These are phyloP conservation scores for Megaceryle maxima DNA, from an alignment of 2,113 vertebrate genomes.

Conservation along the genomic window DNA sequence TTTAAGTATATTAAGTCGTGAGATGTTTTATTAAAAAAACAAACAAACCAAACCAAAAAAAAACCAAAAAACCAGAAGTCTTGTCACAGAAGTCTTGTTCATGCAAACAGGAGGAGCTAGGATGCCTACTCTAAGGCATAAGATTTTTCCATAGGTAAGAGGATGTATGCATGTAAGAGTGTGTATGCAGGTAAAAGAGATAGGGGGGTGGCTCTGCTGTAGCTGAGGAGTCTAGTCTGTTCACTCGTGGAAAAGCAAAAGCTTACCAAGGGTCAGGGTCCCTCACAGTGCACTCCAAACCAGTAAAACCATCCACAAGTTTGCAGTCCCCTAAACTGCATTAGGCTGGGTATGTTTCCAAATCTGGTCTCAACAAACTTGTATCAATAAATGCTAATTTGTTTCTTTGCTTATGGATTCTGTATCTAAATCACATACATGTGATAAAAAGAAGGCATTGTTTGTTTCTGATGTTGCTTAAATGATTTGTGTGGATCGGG, in stretches of 20 bases:
- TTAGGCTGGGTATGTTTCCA: fast-evolving
- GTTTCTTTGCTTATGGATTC: neutral
- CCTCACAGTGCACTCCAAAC: neutral
- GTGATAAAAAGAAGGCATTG: fast-evolving
- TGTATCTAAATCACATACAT: fast-evolving
- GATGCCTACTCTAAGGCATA: neutral
- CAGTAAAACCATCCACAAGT: fast-evolving
- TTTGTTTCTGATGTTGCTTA: neutral
- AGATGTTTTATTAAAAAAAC: neutral
- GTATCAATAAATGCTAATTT: neutral
- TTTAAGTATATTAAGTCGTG: neutral
- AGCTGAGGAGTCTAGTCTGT: neutral
- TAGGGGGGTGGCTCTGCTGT: neutral
- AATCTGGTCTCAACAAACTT: neutral
- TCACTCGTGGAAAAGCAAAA: neutral
- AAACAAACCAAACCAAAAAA: too few relatives aligned
- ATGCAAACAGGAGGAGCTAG: neutral
- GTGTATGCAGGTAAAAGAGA: neutral
- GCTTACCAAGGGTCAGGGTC: neutral
- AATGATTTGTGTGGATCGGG: neutral
- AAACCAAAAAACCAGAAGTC: too few relatives aligned
- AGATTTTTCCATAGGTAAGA: neutral
- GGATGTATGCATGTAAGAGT: fast-evolving
- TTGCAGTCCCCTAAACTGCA: fast-evolving
- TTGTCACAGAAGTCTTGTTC: neutral